phyloP scores from a whole-genome alignment of 2,797 vertebrate genomes.

The Buceros bicornis region DNA sequence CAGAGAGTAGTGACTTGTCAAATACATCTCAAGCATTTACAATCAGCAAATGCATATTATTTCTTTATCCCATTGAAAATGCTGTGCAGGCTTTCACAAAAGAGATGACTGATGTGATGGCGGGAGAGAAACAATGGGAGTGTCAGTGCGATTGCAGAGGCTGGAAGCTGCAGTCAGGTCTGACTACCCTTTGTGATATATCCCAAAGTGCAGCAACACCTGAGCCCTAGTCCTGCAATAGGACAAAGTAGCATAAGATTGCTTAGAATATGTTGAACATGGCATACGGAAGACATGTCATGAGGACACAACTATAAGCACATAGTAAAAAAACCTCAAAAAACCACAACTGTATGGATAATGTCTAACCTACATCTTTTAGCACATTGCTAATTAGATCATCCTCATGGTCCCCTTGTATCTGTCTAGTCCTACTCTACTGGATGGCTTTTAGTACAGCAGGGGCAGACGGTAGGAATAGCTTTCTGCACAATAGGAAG shows the following conservation, averaged over 20 bases:
- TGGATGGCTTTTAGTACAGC: not conserved
- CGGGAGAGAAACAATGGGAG: not conserved
- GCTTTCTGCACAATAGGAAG: not conserved
- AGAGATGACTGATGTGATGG: not conserved
- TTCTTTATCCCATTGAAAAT: not conserved
- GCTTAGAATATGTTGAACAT: not conserved
- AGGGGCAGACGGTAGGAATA: not conserved
- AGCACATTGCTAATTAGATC: not conserved
- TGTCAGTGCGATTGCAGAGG: not conserved
- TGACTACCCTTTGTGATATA: not conserved
- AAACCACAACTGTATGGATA: not conserved
- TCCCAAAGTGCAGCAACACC: not conserved
- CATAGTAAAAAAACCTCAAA: not conserved
- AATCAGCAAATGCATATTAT: not conserved
- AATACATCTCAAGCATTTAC: not conserved
- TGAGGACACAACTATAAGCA: rapidly evolving
- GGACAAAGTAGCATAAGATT: not conserved
- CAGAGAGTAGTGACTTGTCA: not conserved
- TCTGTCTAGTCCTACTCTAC: not conserved
- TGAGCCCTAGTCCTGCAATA: not conserved
- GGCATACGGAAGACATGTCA: not conserved
- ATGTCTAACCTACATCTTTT: not conserved
- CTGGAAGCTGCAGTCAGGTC: not conserved
- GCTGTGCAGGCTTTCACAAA: not conserved
- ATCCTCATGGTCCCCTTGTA: not conserved